phyloP scores from a whole-genome alignment of 2,797 vertebrate genomes.

The Pipistrellus pygmaeus region DNA sequence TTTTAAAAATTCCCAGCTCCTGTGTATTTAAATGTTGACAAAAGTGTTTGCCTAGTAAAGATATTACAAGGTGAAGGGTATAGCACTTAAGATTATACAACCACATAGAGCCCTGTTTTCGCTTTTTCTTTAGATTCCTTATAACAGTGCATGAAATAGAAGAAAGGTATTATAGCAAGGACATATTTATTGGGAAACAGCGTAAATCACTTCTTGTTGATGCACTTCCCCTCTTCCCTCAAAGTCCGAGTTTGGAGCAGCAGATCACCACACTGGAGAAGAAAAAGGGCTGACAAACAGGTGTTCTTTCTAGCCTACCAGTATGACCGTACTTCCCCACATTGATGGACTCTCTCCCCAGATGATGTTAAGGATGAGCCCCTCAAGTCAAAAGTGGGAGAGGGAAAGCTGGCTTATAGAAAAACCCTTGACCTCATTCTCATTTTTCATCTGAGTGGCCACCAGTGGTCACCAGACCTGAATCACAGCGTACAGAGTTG shows the following conservation, averaged over 20 bases:
- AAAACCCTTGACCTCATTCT: background rate
- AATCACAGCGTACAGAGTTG: background rate
- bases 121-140: background rate
- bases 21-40: slow-evolving; percentile 6
- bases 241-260: background rate
- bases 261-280: background rate
- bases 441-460: background rate
- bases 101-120: background rate
- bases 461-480: background rate
- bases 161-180: background rate
- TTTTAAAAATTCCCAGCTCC: background rate
- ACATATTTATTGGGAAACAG: background rate
- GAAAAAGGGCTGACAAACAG: background rate
- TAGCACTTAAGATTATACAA: background rate
- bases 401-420: background rate
- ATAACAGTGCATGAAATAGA: background rate
- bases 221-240: background rate
- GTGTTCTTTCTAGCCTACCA: background rate
- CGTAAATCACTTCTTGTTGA: background rate
- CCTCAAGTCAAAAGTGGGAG: background rate
- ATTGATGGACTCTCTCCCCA: background rate
- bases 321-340: background rate
- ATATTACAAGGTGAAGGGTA: background rate
- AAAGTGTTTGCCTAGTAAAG: background rate
- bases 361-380: background rate